Percentiles rank a stretch among this genome's conserved stretches.
Conservation (phyloP, 2,888 invertebrate species). For the Sinhomidia bicolor region DNA sequence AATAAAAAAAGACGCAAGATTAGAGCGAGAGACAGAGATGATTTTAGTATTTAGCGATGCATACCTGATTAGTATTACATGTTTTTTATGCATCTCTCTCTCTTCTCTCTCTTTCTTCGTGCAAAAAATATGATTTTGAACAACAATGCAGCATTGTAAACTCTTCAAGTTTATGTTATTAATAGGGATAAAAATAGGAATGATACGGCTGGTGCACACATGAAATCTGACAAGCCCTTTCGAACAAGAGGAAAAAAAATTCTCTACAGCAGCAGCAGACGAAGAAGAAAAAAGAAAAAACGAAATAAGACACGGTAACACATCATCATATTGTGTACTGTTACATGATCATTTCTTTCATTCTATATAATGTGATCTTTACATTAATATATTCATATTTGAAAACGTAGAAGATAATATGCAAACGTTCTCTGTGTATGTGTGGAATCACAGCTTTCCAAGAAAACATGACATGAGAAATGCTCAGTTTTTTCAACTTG, state of each 20-base stretch:
- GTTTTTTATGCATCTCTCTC: slow-evolving; percentile 45
- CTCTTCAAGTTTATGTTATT: slow-evolving; percentile 54
- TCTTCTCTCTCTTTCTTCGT: slow-evolving; percentile 45
- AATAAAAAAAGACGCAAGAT: slow-evolving; percentile 32
- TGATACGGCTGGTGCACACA: slow-evolving; percentile 64
- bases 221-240: slow-evolving; percentile 41
- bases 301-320: slow-evolving; percentile 27
- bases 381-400: not conserved
- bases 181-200: slow-evolving; percentile 65
- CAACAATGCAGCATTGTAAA: slow-evolving; percentile 56
- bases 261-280: not conserved
- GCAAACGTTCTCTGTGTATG: slow-evolving; percentile 1
- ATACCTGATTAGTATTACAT: slow-evolving; percentile 64
- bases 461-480: slow-evolving; percentile 59
- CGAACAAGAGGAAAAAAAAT: slow-evolving; percentile 26
- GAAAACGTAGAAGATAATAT: slow-evolving; percentile 19
- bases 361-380: not conserved
- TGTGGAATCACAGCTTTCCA: slow-evolving; percentile 40
- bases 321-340: slow-evolving; percentile 26
- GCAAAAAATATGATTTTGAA: slow-evolving; percentile 53
- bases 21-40: slow-evolving; percentile 45
- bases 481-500: not conserved
- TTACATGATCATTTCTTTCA: slow-evolving; percentile 12
- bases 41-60: slow-evolving; percentile 67
- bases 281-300: not conserved